Conservation (phyloP, 1,140 invertebrate species). For the Nautilus pompilius region DNA sequence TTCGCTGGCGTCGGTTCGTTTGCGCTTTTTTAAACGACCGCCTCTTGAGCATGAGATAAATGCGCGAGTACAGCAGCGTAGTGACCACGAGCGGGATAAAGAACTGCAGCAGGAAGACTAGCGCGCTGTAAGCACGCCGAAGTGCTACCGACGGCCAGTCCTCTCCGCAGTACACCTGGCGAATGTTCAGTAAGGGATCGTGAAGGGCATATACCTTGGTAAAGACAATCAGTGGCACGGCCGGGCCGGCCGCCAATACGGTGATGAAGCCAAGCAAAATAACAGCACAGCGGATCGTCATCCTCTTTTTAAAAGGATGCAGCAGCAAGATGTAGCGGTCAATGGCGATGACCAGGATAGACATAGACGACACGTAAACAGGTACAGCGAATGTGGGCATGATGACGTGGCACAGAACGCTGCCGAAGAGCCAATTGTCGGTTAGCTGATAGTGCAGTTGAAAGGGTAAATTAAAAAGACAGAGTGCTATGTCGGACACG, state of each 20-base stretch:
- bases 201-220: slow-evolving; percentile 26
- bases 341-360: slow-evolving; percentile 68
- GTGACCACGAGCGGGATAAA: slow-evolving; percentile 41
- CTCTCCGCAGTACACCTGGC: slow-evolving; percentile 43
- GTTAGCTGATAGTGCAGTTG: slow-evolving; percentile 78
- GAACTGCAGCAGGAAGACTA: slow-evolving; percentile 46
- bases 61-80: slow-evolving; percentile 39
- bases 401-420: slow-evolving; percentile 42
- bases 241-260: slow-evolving; percentile 31
- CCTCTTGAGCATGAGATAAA: slow-evolving; percentile 39
- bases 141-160: slow-evolving; percentile 31
- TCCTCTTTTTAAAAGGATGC: slow-evolving; percentile 58
- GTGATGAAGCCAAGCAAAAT: slow-evolving; percentile 61
- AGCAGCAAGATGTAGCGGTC: slow-evolving; percentile 68
- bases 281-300: slow-evolving; percentile 65
- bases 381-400: slow-evolving; percentile 60
- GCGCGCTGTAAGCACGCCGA: slow-evolving; percentile 34
- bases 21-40: slow-evolving; percentile 42
- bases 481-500: slow-evolving; percentile 88
- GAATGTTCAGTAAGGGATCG: slow-evolving; percentile 18
- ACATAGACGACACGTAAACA: slow-evolving; percentile 68
- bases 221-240: slow-evolving; percentile 46
- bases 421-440: slow-evolving; percentile 76
- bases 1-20: slow-evolving; percentile 66
- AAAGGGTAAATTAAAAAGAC: slow-evolving; percentile 78